These are phyloP conservation scores for Pollenia amentaria DNA, from an alignment of 2,888 invertebrate species.

Conservation along the genomic window DNA sequence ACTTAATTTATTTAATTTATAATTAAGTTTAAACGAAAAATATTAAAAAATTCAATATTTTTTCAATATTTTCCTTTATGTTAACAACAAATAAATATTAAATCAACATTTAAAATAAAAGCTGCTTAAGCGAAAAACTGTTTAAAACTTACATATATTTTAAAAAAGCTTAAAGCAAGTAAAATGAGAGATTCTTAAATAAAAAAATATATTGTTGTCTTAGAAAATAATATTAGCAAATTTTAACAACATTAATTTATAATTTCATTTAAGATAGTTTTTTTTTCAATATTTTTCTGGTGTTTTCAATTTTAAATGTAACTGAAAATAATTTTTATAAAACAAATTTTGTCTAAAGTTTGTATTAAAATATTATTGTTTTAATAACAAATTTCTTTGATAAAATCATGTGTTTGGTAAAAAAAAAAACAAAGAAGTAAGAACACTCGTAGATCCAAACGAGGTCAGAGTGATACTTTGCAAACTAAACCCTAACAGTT, in stretches of 20 bases:
- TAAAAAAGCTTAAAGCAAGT: constrained; percentile 67
- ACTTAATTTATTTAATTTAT: constrained; percentile 19
- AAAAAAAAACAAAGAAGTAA: neutral
- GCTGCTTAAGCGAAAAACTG: constrained; percentile 57
- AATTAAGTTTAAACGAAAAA: constrained; percentile 20
- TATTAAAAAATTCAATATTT: constrained; percentile 51
- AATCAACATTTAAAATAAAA: constrained; percentile 72
- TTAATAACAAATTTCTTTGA: neutral
- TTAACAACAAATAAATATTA: constrained; percentile 73
- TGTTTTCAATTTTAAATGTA: neutral
- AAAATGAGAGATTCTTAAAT: constrained; percentile 65
- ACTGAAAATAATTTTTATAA: constrained; percentile 25
- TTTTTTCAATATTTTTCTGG: constrained; percentile 27
- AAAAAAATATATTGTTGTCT: neutral
- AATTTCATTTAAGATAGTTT: constrained; percentile 28
- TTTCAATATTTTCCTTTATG: constrained; percentile 44
- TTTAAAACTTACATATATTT: constrained; percentile 51
- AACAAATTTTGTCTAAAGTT: constrained; percentile 20
- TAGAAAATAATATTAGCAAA: constrained; percentile 24
- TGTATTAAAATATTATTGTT: neutral
- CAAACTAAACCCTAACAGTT: too few relatives aligned
- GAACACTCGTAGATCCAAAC: too few relatives aligned
- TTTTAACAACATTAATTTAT: constrained; percentile 56
- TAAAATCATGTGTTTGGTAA: neutral
- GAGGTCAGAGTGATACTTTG: too few relatives aligned